These are phyloP conservation scores for Cheilosia vulpina DNA, from an alignment of 2,888 invertebrate species.

Conservation along the genomic window DNA sequence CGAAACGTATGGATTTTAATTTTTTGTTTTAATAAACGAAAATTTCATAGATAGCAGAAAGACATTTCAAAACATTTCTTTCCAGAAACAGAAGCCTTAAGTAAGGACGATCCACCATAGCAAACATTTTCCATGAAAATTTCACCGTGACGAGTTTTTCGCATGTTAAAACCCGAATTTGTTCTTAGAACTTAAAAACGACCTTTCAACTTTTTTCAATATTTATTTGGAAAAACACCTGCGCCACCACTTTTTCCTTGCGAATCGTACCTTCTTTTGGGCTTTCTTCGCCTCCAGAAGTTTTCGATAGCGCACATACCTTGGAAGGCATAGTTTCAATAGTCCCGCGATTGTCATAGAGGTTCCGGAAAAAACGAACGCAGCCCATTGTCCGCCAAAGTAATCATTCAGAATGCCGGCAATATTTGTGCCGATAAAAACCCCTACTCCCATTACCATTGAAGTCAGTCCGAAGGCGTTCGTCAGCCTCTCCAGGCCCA, in stretches of 20 bases:
- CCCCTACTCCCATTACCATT: constrained; percentile 90
- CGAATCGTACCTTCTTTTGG: constrained; percentile 42
- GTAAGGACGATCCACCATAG: no score
- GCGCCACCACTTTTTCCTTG: constrained; percentile 13
- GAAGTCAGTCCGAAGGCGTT: constrained; percentile 91
- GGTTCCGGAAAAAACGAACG: constrained; percentile 79
- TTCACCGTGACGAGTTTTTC: no score
- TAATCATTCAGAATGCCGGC: constrained; percentile 80
- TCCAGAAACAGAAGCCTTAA: no score
- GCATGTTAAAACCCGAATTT: no score
- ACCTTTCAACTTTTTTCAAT: neutral
- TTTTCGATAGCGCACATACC: constrained; percentile 30
- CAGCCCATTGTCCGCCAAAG: constrained; percentile 73
- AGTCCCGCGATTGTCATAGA: constrained; percentile 78
- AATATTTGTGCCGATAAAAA: constrained; percentile 86
- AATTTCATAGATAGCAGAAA: no score
- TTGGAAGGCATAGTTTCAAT: constrained; percentile 78
- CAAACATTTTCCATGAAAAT: no score
- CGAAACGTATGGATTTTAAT: no score
- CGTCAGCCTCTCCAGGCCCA: constrained; percentile 90
- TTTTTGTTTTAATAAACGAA: no score
- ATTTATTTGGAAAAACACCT: neutral
- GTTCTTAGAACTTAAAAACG: no score
- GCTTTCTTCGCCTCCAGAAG: neutral
- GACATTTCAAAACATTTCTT: no score